Conservation (phyloP, 2,797 vertebrate species). For the Lacerta agilis region DNA sequence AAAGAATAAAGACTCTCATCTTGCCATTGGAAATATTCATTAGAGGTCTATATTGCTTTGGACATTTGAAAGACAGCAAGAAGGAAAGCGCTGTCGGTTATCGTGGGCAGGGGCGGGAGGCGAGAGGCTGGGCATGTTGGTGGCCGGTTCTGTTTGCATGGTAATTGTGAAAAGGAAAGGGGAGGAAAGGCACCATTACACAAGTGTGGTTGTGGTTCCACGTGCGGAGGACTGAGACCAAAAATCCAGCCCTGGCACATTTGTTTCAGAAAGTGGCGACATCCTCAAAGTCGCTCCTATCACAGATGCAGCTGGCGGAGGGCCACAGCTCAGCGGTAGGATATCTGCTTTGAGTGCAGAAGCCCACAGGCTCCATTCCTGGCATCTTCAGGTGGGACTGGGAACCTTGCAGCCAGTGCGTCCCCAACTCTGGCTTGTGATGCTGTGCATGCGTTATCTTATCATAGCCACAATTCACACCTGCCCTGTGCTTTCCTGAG, state of each 20-base stretch:
- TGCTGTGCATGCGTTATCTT: too few species aligned
- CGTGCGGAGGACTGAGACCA: neutral
- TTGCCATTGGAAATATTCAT: slow-evolving; percentile 25
- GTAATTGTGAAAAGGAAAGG: neutral
- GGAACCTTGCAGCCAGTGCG: too few species aligned
- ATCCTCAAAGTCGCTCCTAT: neutral
- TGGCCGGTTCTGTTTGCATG: neutral
- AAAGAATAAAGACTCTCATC: slow-evolving; percentile 4
- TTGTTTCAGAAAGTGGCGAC: accelerated
- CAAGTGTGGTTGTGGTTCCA: neutral
- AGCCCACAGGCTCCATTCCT: accelerated
- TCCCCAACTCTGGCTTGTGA: too few species aligned
- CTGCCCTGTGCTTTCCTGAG: too few species aligned
- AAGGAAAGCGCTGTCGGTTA: too few species aligned
- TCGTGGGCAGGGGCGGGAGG: too few species aligned
- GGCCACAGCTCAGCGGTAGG: neutral
- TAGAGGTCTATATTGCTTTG: slow-evolving; percentile 4
- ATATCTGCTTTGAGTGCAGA: too few species aligned
- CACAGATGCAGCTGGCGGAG: neutral
- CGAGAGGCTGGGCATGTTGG: neutral
- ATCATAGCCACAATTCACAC: too few species aligned
- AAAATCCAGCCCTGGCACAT: neutral
- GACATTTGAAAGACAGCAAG: neutral
- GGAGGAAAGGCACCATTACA: too few species aligned
- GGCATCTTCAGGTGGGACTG: accelerated